Evolutionary conservation across 2,113 vertebrate genomes (phyloP).

Genomic region (Gopherus flavomarginatus): DNA sequence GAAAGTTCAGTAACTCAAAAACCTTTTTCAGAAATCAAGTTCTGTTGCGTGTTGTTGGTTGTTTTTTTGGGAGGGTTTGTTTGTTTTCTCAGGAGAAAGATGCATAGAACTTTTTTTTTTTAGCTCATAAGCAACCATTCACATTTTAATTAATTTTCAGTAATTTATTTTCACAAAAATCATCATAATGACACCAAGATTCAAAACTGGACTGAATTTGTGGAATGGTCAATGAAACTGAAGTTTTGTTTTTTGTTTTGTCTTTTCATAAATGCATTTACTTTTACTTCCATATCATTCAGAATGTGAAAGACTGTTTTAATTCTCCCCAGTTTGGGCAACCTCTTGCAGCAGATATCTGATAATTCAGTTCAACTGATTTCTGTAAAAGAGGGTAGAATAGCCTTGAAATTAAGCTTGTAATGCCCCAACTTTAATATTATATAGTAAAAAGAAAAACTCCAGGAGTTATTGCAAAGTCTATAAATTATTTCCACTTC

Average conservation of each 20-base stretch:
- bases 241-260: conserved; percentile 25
- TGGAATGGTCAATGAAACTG: conserved; percentile 41
- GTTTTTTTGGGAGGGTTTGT: not conserved
- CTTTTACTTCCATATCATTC: conserved; percentile 42
- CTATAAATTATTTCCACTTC: conserved; percentile 28
- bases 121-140: conserved; percentile 35
- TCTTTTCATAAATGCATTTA: conserved; percentile 18
- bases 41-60: not conserved
- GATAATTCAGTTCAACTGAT: conserved; percentile 60
- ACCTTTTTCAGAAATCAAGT: not conserved
- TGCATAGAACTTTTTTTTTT: conserved; percentile 55
- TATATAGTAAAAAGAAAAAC: conserved; percentile 14
- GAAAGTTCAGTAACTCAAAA: conserved; percentile 51
- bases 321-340: conserved; percentile 40
- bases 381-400: conserved; percentile 39
- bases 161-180: not conserved
- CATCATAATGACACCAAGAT: conserved; percentile 45
- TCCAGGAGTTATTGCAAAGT: conserved; percentile 27
- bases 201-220: conserved; percentile 27
- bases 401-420: conserved; percentile 59
- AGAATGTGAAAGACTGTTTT: conserved; percentile 24
- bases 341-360: conserved; percentile 51
- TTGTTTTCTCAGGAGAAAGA: conserved; percentile 3
- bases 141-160: conserved; percentile 1
- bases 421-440: conserved; percentile 51